Evolutionary conservation across 2,888 invertebrate species (phyloP).

Genomic region (Epistrophe grossulariae): DNA sequence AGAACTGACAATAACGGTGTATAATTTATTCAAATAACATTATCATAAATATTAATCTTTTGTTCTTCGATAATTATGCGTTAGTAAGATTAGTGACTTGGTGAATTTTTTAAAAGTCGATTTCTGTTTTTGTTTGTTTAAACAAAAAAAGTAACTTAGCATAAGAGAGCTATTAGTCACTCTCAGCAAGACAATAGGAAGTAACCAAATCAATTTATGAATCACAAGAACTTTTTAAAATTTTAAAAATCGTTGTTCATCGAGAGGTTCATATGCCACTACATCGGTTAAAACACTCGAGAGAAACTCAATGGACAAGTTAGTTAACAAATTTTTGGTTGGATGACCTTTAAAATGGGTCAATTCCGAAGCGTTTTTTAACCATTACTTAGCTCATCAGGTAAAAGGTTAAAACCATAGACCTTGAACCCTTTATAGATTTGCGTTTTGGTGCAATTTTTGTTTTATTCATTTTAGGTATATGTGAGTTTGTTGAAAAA

Average conservation of each 20-base stretch:
- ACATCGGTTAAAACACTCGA: too few relatives aligned
- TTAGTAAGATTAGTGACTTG: not conserved
- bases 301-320: too few relatives aligned
- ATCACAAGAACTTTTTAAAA: not conserved
- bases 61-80: slow-evolving; percentile 9
- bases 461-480: too few relatives aligned
- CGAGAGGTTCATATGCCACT: not conserved
- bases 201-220: not conserved
- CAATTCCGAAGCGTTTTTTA: too few relatives aligned
- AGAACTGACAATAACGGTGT: not conserved
- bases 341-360: too few relatives aligned
- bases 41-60: not conserved
- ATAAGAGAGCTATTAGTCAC: not conserved
- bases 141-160: not conserved
- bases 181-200: not conserved
- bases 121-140: not conserved
- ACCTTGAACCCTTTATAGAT: too few relatives aligned
- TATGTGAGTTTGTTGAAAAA: too few relatives aligned
- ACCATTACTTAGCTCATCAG: too few relatives aligned
- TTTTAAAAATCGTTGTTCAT: not conserved
- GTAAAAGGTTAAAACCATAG: too few relatives aligned
- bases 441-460: too few relatives aligned
- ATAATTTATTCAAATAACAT: slow-evolving; percentile 20
- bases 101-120: not conserved
- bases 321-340: too few relatives aligned